phyloP scores from a whole-genome alignment of 2,797 vertebrate genomes.

The Lycodopsis pacificus region DNA sequence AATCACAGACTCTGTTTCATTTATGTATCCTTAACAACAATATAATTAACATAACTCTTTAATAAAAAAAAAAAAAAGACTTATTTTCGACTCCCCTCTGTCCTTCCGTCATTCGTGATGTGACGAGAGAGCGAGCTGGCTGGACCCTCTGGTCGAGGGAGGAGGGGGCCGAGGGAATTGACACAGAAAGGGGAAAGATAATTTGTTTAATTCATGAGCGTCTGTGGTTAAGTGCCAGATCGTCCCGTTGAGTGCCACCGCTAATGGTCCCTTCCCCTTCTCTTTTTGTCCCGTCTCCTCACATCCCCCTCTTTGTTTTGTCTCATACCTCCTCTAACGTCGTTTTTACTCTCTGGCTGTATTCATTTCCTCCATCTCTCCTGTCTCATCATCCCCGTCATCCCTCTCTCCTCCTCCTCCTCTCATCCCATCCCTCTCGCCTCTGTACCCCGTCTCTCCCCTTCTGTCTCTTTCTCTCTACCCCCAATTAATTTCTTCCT shows the following conservation, averaged over 20 bases:
- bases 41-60: constrained; percentile 84
- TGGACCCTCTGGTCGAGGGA: constrained; percentile 55
- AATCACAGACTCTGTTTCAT: constrained; percentile 82
- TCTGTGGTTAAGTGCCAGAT: constrained; percentile 82
- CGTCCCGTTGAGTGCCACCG: constrained; percentile 70
- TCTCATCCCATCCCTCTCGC: constrained; percentile 56
- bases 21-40: constrained; percentile 80
- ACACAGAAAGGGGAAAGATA: constrained; percentile 80
- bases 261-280: constrained; percentile 74
- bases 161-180: constrained; percentile 71
- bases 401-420: constrained; percentile 39
- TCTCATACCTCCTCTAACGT: constrained; percentile 59
- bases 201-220: constrained; percentile 86
- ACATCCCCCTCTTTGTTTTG: constrained; percentile 62
- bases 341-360: constrained; percentile 51
- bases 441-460: constrained; percentile 62
- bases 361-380: constrained; percentile 60
- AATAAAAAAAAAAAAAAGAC: constrained; percentile 67
- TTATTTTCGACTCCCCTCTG: constrained; percentile 58
- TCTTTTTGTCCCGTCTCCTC: constrained; percentile 8
- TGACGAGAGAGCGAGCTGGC: constrained; percentile 67
- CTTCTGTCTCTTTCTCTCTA: constrained; percentile 68
- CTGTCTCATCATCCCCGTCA: constrained; percentile 52
- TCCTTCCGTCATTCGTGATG: constrained; percentile 65
- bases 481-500: constrained; percentile 82